These are phyloP conservation scores for Andrena bicolor DNA, from an alignment of 2,888 invertebrate species.

Conservation along the genomic window DNA sequence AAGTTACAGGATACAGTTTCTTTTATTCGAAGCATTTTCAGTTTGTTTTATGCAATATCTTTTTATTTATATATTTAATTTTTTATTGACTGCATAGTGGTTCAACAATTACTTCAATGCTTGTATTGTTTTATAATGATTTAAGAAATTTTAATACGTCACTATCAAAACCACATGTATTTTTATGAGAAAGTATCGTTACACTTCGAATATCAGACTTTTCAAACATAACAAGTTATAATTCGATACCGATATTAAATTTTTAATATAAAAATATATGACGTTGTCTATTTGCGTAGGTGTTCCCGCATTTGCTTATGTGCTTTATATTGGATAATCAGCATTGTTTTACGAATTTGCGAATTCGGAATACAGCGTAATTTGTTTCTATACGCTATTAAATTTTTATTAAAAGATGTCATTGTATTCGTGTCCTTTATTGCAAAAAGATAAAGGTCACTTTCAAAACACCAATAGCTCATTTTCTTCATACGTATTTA, in stretches of 20 bases:
- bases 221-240: conserved; percentile 21
- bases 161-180: conserved; percentile 54
- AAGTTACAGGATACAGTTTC: background rate
- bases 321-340: conserved; percentile 13
- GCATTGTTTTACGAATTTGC: background rate
- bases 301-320: conserved; percentile 21
- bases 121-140: conserved; percentile 38
- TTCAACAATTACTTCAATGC: conserved; percentile 20
- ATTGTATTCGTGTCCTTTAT: conserved; percentile 20
- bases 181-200: conserved; percentile 56
- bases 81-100: conserved; percentile 37
- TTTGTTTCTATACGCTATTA: conserved; percentile 14
- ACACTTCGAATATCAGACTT: conserved; percentile 38
- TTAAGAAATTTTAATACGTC: conserved; percentile 49
- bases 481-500: conserved; percentile 51
- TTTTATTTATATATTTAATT: conserved; percentile 26
- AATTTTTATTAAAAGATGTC: conserved; percentile 12
- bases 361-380: background rate
- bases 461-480: conserved; percentile 43
- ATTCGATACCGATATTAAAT: conserved; percentile 24
- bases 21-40: conserved; percentile 15
- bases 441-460: background rate
- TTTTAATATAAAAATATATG: conserved; percentile 26
- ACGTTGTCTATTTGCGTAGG: conserved; percentile 24
- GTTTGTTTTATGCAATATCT: conserved; percentile 23